Evolutionary conservation across 2,797 vertebrate species (phyloP).

Genomic region (Sparus aurata): DNA sequence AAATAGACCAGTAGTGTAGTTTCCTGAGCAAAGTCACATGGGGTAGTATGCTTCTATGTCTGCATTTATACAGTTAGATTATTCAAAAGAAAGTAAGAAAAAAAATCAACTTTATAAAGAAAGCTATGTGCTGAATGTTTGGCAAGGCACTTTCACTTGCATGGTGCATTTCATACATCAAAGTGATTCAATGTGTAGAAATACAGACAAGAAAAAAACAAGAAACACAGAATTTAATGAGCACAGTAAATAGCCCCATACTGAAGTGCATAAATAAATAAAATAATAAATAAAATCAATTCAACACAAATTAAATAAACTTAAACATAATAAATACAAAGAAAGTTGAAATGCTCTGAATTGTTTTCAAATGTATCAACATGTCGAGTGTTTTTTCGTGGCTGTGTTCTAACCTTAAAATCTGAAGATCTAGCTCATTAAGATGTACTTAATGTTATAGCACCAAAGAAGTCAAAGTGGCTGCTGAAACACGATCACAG

Average conservation of each 20-base stretch:
- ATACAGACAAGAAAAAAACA: too few species aligned
- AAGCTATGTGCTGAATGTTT: neutral
- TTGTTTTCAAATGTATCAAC: neutral
- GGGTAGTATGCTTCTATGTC: neutral
- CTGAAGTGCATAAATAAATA: too few species aligned
- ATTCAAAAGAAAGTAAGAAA: neutral
- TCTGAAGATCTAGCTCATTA: neutral
- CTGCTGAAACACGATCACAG: slow-evolving; percentile 4
- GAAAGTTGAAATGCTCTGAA: neutral
- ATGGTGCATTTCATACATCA: too few species aligned
- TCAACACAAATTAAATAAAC: too few species aligned
- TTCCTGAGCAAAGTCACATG: neutral
- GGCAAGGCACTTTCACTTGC: too few species aligned
- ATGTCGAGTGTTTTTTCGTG: neutral
- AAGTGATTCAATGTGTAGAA: too few species aligned
- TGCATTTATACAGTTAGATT: neutral
- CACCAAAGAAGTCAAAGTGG: neutral
- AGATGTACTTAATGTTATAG: neutral
- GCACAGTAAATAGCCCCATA: too few species aligned
- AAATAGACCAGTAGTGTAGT: neutral
- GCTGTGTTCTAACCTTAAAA: neutral
- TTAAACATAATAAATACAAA: too few species aligned
- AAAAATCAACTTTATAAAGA: neutral
- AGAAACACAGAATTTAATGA: too few species aligned
- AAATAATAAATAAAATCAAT: too few species aligned